Evolutionary conservation across 2,113 vertebrate genomes (phyloP), one percentile per base, ranked within the genome.

Genomic region (Pseudorasbora parva): DNA sequence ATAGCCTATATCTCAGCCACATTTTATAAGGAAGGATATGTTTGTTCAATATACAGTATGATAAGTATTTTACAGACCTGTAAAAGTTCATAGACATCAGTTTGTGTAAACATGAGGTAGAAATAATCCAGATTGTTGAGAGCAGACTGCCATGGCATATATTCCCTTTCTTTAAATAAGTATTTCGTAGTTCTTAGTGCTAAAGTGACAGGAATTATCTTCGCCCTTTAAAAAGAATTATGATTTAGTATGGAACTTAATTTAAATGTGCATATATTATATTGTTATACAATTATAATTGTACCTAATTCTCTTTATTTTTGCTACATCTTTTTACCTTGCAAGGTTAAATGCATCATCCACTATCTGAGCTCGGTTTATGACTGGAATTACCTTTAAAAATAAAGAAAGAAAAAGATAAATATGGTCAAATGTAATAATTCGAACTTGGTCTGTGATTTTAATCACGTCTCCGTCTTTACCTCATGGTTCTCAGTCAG

Each of bases 361-460:
- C 3, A 99, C 91, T 47, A 99, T 87, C 91, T 99, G 97, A 0
- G 95, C 97, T 74, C 97, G 94, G 86, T 98, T 99, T 72, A 97
- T 94, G 15, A 96, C 56, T 0, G 96, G 95, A 81, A 99, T 91
- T 9, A 0, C 69, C 97, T 99, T 85, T 87, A 72, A 19, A 71
- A 47, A 79, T 0, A 19, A 33, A 71, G 7, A 51, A 17, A 64
- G 0, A 49, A 19, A n/a, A 14, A 17, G 4, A 37, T 17, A 25
- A 30, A 49, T 41, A 5, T 14, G 10, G 9, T 25, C 8, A 43
- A 0, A 66, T 47, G 0, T 8, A 80, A 19, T 30, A 19, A 75
- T 75, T 10, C 33, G 8, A 56, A 54, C 23, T 33, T 5, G 10
- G 27, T 54, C 4, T 74, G 30, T 21, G 30, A 37, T 37, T 76